Base-by-base conservation (phyloP, 2,797 vertebrate genomes). In the Graptemys geographica region DNA sequence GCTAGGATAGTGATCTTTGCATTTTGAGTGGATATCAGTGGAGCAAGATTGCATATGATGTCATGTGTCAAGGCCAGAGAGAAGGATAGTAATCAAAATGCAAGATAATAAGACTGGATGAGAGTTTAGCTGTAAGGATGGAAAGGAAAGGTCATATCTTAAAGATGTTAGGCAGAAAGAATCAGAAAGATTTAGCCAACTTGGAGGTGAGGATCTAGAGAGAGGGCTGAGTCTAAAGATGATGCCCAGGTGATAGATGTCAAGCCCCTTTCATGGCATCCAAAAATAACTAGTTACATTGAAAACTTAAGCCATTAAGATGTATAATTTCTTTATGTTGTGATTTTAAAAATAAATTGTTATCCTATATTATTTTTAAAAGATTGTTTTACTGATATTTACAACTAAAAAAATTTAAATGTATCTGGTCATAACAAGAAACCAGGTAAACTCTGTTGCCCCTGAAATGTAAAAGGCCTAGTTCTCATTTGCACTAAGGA, bases 1-100 rank as follows among this genome's bases (percentile, higher is more conserved):
- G 18, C 79, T 10, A 25, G 33, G n/a, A 33, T 18, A 69, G 62
- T 37, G 62, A 69, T 69, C 62, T 69, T 69, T 69, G 47, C 31
- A 53, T 19, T 31, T 74, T 91, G 53, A 65, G 53, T 76, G 84
- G 8, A 52, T 92, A 79, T 84, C 81, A 83, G 82, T 44, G 65
- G 72, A 44, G 44, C 74, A 28, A 0, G 0, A 37, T 31, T 53
- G 27, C 88, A 51, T 2, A 9, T 0, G 51, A 51, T 51, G 51
- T 51, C 51, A 15, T 51, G 51, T 51, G 0, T 62, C 25, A 79
- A 65, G 27, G 16, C 16, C 4, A 31, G 44, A 15, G 74, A 28
- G 8, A 76, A 76, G 41, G 27, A 47, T 76, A 28, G 11, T 47
- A 76, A 76, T 27, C 25, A 44, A 28, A 27, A 74, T 74, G 69